Evolutionary conservation across 2,888 invertebrate genomes (phyloP), one percentile per base, ranked within the genome.

Genomic region (Microdon myrmicae): DNA sequence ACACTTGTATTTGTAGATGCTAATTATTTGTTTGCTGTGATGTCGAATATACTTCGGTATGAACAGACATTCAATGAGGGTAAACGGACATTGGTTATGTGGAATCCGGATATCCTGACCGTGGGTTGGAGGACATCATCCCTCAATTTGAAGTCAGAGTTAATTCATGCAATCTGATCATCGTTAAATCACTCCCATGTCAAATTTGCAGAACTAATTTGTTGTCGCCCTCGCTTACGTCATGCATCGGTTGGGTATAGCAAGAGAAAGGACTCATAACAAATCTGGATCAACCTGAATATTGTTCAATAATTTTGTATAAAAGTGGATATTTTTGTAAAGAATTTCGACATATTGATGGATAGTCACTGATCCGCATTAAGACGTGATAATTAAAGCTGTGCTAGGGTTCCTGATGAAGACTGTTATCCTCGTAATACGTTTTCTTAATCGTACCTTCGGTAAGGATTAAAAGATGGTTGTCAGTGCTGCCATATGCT

Each of bases 141-240:
- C n/a, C n/a, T n/a, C n/a, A n/a, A n/a, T n/a, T n/a, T n/a, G n/a
- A n/a, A n/a, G n/a, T n/a, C n/a, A n/a, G n/a, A n/a, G n/a, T n/a
- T n/a, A n/a, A n/a, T n/a, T 48, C 34, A 59, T 48, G 48, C 59
- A 59, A 66, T 66, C 48, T 34, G 66, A 54, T 54, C 44, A 44
- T 66, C 66, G 54, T 66, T 59, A 66, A 44, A 13, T 66, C 66
- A 48, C 44, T 66, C 66, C 53, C 66, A 54, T 66, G 59, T 59
- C 59, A 48, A 66, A 66, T 66, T 23, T 28, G 44, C 37, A 51
- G 51, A 53, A 64, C 51, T 58, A 64, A 64, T 64, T 61, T 22
- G 32, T 3, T 51, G 16, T 19, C 32, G 53, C 58, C 56, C 56
- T 45, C 44, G 37, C 14, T 12, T 8, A 23, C 20, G 29, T 14